phyloP scores from a whole-genome alignment of 1,140 invertebrate species.

The Hyposmocoma kahamanoa region DNA sequence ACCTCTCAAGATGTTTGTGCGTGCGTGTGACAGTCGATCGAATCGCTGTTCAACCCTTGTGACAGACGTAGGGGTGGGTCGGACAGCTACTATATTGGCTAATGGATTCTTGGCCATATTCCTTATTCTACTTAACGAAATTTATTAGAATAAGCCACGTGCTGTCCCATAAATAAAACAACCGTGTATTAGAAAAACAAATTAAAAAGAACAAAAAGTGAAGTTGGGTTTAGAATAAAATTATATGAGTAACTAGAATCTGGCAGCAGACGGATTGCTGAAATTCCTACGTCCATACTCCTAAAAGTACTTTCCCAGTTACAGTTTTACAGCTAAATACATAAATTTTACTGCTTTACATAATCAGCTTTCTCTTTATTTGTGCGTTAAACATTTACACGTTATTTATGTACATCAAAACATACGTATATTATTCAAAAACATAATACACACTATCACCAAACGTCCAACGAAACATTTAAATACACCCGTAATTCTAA shows the following conservation, averaged over 20 bases:
- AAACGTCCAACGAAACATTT: constrained; percentile 56
- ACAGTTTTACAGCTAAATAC: constrained; percentile 67
- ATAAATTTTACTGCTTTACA: constrained; percentile 60
- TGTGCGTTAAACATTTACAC: constrained; percentile 73
- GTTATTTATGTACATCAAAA: constrained; percentile 72
- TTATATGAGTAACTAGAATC: no score
- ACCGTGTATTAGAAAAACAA: no score
- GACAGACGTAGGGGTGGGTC: no score
- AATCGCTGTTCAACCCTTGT: constrained; percentile 29
- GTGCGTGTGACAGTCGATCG: constrained; percentile 45
- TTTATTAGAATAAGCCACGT: no score
- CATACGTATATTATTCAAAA: constrained; percentile 69
- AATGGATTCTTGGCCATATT: no score
- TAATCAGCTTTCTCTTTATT: constrained; percentile 52
- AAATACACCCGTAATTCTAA: constrained; percentile 52
- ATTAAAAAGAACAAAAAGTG: no score
- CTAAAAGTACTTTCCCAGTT: constrained; percentile 53
- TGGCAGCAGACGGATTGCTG: constrained; percentile 32
- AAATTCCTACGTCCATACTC: constrained; percentile 47
- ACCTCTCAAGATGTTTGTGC: constrained; percentile 41
- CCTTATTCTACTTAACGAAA: no score
- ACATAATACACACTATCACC: constrained; percentile 66
- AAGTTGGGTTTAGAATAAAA: no score
- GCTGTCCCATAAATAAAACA: no score
- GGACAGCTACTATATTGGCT: no score